Percentiles rank a stretch among this genome's conserved stretches.
Evolutionary conservation across 2,888 invertebrate species (phyloP).

Genomic region (Lasioglossum leucozonium): DNA sequence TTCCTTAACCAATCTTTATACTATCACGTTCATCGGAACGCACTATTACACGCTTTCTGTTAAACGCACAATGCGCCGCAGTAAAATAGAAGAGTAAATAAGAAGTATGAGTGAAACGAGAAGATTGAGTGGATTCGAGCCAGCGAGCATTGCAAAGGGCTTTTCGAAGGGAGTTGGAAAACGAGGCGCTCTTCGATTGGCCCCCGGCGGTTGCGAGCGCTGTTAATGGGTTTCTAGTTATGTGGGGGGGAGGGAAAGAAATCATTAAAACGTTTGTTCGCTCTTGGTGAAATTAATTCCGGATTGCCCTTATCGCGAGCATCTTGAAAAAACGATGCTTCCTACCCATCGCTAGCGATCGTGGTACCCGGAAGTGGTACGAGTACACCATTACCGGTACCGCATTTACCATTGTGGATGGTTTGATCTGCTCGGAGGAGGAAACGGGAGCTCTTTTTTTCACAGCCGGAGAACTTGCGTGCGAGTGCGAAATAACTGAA

Average conservation of each 20-base stretch:
- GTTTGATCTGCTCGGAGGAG: constrained; percentile 22
- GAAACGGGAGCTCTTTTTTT: constrained; percentile 19
- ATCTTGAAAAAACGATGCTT: constrained; percentile 48
- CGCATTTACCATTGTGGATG: constrained; percentile 50
- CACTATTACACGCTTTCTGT: no score
- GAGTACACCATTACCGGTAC: constrained; percentile 59
- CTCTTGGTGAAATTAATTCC: constrained; percentile 79
- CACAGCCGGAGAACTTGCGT: not conserved
- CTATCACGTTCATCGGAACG: no score
- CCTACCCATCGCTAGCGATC: constrained; percentile 21
- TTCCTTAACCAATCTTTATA: no score
- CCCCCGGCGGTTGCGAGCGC: constrained; percentile 29
- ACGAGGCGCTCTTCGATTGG: constrained; percentile 39
- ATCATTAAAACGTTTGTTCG: constrained; percentile 75
- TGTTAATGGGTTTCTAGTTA: constrained; percentile 79
- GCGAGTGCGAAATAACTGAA: constrained; percentile 26
- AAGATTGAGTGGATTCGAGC: not conserved
- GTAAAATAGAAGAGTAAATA: not conserved
- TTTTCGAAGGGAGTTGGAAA: constrained; percentile 26
- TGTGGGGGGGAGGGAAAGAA: constrained; percentile 56
- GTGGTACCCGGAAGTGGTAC: constrained; percentile 29
- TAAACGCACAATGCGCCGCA: no score
- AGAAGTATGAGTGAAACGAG: not conserved
- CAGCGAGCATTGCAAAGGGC: not conserved
- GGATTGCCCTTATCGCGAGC: constrained; percentile 73